These are phyloP conservation scores for Momotus momota DNA, from an alignment of 2,797 vertebrate genomes.

Conservation along the genomic window DNA sequence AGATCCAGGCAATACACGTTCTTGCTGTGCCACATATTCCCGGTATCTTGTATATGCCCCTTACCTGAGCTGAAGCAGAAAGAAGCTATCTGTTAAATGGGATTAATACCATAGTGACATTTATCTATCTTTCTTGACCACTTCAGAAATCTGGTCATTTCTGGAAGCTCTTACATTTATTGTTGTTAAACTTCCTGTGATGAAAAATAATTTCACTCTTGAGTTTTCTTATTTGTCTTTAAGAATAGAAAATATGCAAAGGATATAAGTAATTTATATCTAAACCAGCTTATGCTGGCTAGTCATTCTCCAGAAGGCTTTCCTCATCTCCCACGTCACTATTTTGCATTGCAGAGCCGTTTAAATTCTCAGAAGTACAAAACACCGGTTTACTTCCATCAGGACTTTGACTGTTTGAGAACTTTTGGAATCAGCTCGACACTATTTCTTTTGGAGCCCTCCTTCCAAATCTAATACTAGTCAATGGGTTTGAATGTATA, in stretches of 20 bases:
- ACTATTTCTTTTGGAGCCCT: background rate
- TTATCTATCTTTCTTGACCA: background rate
- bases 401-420: background rate
- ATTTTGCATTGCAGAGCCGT: background rate
- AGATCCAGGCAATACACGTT: background rate
- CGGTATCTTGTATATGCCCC: background rate
- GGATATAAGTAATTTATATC: background rate
- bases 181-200: background rate
- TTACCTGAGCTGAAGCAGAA: no score
- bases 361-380: background rate
- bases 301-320: background rate
- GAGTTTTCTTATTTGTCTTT: background rate
- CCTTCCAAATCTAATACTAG: background rate
- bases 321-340: background rate
- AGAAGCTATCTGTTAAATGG: background rate
- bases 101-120: background rate
- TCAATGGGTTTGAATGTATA: conserved; percentile 15
- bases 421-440: background rate
- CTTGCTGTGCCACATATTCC: background rate
- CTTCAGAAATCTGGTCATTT: background rate
- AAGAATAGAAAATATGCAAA: background rate
- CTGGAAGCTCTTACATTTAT: background rate
- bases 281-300: background rate
- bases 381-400: background rate
- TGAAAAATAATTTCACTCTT: background rate